Evolutionary conservation across 2,113 vertebrate species (phyloP), one percentile per base, ranked within the genome.

Genomic region (Mus musculus): DNA sequence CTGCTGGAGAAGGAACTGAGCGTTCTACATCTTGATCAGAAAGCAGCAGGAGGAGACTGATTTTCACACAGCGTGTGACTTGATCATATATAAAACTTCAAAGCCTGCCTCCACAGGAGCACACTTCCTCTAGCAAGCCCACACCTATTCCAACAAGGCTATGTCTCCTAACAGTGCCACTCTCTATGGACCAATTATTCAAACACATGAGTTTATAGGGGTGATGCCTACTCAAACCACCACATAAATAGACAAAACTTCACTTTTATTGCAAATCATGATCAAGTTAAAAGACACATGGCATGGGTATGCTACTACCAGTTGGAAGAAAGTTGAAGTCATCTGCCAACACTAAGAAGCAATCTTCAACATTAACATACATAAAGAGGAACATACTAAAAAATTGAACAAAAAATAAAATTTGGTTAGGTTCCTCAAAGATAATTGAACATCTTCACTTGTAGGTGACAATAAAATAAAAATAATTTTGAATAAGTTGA

Each of bases 201-300:
- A 42, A 75, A 75, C 20, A 75, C n/a, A 75, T 75, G 16, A 42
- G 8, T 42, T 20, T 75, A 42, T 75, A 11, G 3, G 20, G 9
- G n/a, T 4, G 3, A 42, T 42, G n/a, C 19, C 72, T 75, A 42
- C 42, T 75, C 20, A 24, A 75, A 42, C 20, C 72, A 42, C 36
- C 16, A 75, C 1, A 85, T n/a, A 76, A 39, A 73, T 61, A 90
- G 80, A 65, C 52, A 59, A 2, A 77, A 7, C 9, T 12, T 5
- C 77, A 81, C 73, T 84, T 94, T 92, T 52, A 88, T n/a, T 92
- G 69, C 12, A 61, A 90, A 39, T 90, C 81, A 36, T 61, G 73
- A 90, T 92, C 10, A 49, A 46, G 81, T 89, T 89, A 77, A 89
- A 93, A 87, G 81, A 73, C 93, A 63, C 22, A 65, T 3, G 16